These are phyloP conservation scores for Caenorhabditis afra DNA, from an alignment of 2,888 invertebrate species.

Conservation along the genomic window DNA sequence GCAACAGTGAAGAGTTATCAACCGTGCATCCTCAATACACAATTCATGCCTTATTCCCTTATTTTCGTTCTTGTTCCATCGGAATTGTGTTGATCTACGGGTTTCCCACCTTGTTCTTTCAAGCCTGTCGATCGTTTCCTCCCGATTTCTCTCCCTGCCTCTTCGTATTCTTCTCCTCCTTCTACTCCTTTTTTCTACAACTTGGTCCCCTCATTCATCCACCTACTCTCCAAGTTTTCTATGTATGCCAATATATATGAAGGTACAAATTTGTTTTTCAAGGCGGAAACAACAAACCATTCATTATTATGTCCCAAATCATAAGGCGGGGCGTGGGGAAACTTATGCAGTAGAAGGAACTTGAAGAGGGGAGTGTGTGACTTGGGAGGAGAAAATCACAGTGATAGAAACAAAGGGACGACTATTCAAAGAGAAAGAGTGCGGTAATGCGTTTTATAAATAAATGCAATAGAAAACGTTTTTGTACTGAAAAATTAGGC, in stretches of 20 bases:
- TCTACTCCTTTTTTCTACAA: neutral
- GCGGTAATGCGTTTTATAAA: conserved; percentile 16
- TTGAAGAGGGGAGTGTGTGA: too few relatives aligned
- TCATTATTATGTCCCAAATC: conserved; percentile 36
- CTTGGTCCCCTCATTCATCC: too few relatives aligned
- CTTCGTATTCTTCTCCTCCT: conserved; percentile 7
- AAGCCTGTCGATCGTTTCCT: conserved; percentile 9
- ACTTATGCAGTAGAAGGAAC: conserved; percentile 18
- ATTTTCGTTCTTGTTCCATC: conserved; percentile 35
- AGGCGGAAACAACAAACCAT: neutral
- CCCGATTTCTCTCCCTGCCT: conserved; percentile 1
- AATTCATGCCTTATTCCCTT: conserved; percentile 33
- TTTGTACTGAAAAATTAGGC: conserved; percentile 21
- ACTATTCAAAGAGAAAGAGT: conserved; percentile 3
- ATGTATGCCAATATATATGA: conserved; percentile 19
- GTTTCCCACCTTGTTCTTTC: conserved; percentile 15
- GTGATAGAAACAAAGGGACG: conserved; percentile 14
- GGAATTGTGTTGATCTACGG: conserved; percentile 41
- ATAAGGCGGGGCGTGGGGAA: neutral
- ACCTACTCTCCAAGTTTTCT: conserved; percentile 20
- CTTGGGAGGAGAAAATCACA: conserved; percentile 14
- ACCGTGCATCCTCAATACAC: conserved; percentile 10
- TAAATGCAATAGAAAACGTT: conserved; percentile 39
- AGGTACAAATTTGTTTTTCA: conserved; percentile 13
- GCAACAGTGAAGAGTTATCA: conserved; percentile 11